Evolutionary conservation across 1,140 invertebrate genomes (phyloP), one percentile per base, ranked within the genome.

Genomic region (Capitella teleta): DNA sequence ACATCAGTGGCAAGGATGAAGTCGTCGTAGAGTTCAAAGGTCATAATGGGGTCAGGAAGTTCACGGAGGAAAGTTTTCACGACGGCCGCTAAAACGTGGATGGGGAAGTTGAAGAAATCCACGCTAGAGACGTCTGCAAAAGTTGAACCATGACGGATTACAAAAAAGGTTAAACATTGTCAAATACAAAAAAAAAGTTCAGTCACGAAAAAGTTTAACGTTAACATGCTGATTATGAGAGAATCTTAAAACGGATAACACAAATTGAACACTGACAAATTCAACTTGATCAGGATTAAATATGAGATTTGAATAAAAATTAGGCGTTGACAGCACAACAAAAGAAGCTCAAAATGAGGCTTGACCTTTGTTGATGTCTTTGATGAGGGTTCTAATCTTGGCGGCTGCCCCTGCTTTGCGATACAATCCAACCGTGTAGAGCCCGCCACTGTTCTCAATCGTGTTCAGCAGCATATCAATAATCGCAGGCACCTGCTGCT

Each of bases 401-500:
- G 64, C 64, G 14, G 64, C 61, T 25, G 86, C 84, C 21, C 89
- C 92, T 57, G 86, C 87, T 67, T 96, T 95, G 24, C 92, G 77
- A 69, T 96, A 96, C 40, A 97, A 79, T 1, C 91, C 91, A 61
- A 93, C 90, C 0, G 84, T 86, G 65, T 92, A 94, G 4, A 96
- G 73, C 3, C 89, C 90, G n/a, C n/a, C n/a, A 56, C 85, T 82
- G 70, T 91, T 81, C 73, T 97, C 92, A 59, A 97, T 91, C 3
- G 82, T 84, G 5, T 82, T 84, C 38, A 97, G 85, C 2, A 97
- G 74, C 43, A 83, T 76, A 59, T 95, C 89, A 5, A 94, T 81
- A 3, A 95, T 81, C 3, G 83, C 62, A 0, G 91, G 92, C 44
- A 95, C 82, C 49, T 68, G 69, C n/a, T 45, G 32, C 5, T 36